phyloP scores from a whole-genome alignment of 2,797 vertebrate genomes.

The Aulostomus chinensis region DNA sequence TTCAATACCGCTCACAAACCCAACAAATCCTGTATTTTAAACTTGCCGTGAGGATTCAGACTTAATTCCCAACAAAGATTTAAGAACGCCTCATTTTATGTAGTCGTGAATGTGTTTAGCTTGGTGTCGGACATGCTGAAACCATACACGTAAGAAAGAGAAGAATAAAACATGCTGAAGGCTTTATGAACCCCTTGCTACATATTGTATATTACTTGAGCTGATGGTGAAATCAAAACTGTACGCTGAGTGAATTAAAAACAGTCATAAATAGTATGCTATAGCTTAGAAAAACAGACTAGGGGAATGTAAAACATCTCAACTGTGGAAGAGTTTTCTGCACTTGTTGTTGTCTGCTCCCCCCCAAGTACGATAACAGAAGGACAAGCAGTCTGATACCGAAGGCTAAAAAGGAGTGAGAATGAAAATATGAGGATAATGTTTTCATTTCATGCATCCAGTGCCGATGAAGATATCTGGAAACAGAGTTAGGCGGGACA shows the following conservation, averaged over 20 bases:
- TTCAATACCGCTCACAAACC: conserved; percentile 20
- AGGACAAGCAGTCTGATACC: no score
- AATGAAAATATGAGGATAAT: no score
- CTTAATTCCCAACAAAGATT: conserved; percentile 15
- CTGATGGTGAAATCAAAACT: conserved; percentile 62
- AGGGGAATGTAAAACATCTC: conserved; percentile 17
- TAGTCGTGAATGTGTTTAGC: conserved; percentile 56
- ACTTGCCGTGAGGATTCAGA: conserved; percentile 23
- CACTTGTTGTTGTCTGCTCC: conserved; percentile 21
- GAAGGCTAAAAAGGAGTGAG: no score
- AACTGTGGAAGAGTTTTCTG: conserved; percentile 24
- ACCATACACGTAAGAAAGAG: conserved; percentile 36
- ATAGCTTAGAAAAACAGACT: conserved; percentile 38
- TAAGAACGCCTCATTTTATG: conserved; percentile 32
- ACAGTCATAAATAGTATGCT: conserved; percentile 50
- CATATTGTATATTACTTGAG: conserved; percentile 37
- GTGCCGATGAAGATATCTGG: no score
- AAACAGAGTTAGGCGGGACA: no score
- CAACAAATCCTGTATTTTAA: conserved; percentile 14
- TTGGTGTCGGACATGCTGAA: conserved; percentile 51
- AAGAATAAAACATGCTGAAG: conserved; percentile 60
- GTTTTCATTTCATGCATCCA: no score
- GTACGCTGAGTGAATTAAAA: conserved; percentile 50
- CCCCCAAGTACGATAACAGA: conserved; percentile 22
- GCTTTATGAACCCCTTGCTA: conserved; percentile 54